Evolutionary conservation across 1,140 invertebrate species (phyloP).

Genomic region (Penaeus indicus): DNA sequence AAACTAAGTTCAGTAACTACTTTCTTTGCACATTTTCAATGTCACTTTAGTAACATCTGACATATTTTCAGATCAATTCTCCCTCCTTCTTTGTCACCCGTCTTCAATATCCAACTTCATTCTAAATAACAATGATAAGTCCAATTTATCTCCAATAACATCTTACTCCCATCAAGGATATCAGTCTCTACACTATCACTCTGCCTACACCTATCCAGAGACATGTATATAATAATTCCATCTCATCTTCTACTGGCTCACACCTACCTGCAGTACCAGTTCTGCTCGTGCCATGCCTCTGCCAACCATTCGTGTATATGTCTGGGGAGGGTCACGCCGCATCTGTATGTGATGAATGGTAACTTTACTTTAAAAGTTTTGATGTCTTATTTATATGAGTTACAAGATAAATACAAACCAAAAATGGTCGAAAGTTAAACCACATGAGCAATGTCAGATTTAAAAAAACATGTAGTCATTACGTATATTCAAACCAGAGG

Average conservation of each 20-base stretch:
- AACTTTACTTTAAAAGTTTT: background rate
- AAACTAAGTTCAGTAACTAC: background rate
- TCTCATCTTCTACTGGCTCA: slow-evolving; percentile 69
- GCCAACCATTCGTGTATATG: slow-evolving; percentile 87
- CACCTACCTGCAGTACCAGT: slow-evolving; percentile 92
- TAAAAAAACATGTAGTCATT: no score
- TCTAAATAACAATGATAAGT: no score
- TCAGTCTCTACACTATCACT: no score
- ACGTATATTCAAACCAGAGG: background rate
- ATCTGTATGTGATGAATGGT: slow-evolving; percentile 37
- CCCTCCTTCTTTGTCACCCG: no score
- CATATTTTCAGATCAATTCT: no score
- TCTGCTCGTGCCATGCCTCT: slow-evolving; percentile 98
- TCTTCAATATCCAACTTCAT: no score
- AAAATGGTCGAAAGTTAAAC: background rate
- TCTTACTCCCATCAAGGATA: no score
- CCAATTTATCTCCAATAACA: no score
- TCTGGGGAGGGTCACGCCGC: slow-evolving; percentile 68
- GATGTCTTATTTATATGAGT: background rate
- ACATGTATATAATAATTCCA: background rate
- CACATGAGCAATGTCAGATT: background rate
- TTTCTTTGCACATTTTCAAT: no score
- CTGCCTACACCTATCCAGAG: no score
- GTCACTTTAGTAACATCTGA: no score
- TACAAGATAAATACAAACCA: background rate